Base-by-base conservation (phyloP, 2,113 vertebrate genomes). In the Nesogale talazaci region DNA sequence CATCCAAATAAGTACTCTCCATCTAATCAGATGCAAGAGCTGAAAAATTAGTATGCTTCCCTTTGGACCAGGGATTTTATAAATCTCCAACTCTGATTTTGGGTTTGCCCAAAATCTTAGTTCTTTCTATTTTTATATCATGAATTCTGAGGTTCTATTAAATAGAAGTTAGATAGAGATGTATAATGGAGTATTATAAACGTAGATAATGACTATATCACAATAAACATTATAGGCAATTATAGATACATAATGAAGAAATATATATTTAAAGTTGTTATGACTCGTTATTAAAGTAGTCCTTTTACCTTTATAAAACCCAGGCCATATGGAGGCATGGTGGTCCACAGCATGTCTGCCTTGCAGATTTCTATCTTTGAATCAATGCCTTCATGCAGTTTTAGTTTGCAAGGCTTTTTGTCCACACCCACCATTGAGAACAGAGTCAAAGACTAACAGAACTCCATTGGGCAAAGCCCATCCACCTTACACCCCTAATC, bases 231-330 rank as follows among this genome's bases (percentile, higher is more conserved):
- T 52, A 52, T 52, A 52, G 46, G 10, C 5, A 46, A 46, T 46
- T 46, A 46, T 46, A 46, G 5, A 46, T 46, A 46, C n/a, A n/a
- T n/a, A n/a, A n/a, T n/a, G 42, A 10, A 46, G 42, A 46, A 46
- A 22, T 27, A 67, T 82, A 29, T 69, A 65, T 36, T 96, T 86
- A 85, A 70, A 10, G 61, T 86, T n/a, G 76, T 31, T 72, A 23
- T 3, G 23, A 38, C 16, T 67, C n/a, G n/a, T n/a, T 93, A 8
- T 80, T 31, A 20, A 83, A 56, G 25, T 80, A n/a, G 0, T 25
- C 2, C 6, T 92, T 86, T 92, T 42, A 75, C 52, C 6, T 6
- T 90, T 34, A 83, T 22, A 67, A 63, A 90, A 52, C 34, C 1
- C 69, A 52, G 9, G 46, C 14, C 46, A 10, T 52, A 52, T 52